A percentile compares a stretch with the other conserved stretches of the same genome.
Conservation (phyloP, 2,113 vertebrate species). For the Melanotaenia duboulayi region DNA sequence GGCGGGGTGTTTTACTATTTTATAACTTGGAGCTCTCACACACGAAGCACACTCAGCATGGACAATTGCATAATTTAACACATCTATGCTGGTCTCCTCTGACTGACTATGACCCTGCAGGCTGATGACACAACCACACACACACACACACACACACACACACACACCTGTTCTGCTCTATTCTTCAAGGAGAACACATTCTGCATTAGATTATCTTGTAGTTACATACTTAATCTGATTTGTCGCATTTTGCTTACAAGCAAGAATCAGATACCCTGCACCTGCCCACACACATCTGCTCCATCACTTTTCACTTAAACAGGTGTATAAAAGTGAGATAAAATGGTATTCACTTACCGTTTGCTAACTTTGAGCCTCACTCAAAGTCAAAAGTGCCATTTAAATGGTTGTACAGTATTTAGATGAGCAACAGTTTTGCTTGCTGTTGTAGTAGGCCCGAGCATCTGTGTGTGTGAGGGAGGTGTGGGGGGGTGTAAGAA, state of each 20-base stretch:
- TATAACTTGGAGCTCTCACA: constrained; percentile 62
- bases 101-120: constrained; percentile 51
- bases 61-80: constrained; percentile 80
- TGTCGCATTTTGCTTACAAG: constrained; percentile 19
- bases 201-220: constrained; percentile 15
- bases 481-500: constrained; percentile 11
- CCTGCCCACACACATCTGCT: background rate
- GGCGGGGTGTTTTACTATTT: constrained; percentile 70
- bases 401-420: constrained; percentile 2
- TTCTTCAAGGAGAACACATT: constrained; percentile 23
- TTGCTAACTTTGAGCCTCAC: constrained; percentile 13
- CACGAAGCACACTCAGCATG: constrained; percentile 48
- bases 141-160: constrained; percentile 21
- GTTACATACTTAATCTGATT: constrained; percentile 18
- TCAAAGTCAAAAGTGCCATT: no score
- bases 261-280: constrained; percentile 10
- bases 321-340: constrained; percentile 21
- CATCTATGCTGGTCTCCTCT: constrained; percentile 33
- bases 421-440: background rate
- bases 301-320: constrained; percentile 24
- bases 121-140: constrained; percentile 26
- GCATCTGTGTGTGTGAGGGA: background rate
- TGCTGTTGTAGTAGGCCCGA: background rate
- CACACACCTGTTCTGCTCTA: constrained; percentile 30
- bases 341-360: constrained; percentile 16